Evolutionary conservation across 2,888 invertebrate genomes (phyloP), one percentile per base, ranked within the genome.

Genomic region (Helobdella robusta): DNA sequence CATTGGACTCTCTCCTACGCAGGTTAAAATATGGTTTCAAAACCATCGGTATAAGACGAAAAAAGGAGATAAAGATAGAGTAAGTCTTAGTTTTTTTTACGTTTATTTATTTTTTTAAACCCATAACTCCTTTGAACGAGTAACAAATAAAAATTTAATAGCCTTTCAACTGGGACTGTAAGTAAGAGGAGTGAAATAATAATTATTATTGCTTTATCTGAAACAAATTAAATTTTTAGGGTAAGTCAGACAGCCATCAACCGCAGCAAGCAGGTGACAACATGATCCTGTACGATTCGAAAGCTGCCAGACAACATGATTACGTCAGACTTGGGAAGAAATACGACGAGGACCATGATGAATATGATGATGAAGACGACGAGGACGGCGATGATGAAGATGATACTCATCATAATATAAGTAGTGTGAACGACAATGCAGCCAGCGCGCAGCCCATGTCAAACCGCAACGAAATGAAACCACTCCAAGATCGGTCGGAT

Each of bases 1-100:
- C 44, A 68, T 68, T 32, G 66, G 66, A 28, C 50, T 68, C 15
- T 40, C 66, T 6, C 66, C 68, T 15, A 68, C 68, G 2, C 68
- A 68, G 46, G 67, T 67, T 11, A 66, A 62, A 50, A 65, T 65
- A 25, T 65, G 65, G 65, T 65, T 65, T 25, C 65, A 65, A 32
- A 65, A 65, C 20, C 65, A 65, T 36, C 60, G 65, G 3, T 65
- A 65, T 48, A 65, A 65, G 32, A 65, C 65, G 8, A 65, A 59
- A 44, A 65, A 65, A 28, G 65, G 44, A 3, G 65, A 65, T 35
- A 65, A 65, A 2, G 59, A 40, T 3, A 44, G 23, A 40, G 46
- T 25, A 6, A 11, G 36, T 44, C 8, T 46, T 15, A 25, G 58
- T 56, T 6, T 8, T 52, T 11, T 52, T 32, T 34, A n/a, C 34